These are phyloP conservation scores for Mythimna impura DNA, from an alignment of 2,888 invertebrate species.

Conservation along the genomic window DNA sequence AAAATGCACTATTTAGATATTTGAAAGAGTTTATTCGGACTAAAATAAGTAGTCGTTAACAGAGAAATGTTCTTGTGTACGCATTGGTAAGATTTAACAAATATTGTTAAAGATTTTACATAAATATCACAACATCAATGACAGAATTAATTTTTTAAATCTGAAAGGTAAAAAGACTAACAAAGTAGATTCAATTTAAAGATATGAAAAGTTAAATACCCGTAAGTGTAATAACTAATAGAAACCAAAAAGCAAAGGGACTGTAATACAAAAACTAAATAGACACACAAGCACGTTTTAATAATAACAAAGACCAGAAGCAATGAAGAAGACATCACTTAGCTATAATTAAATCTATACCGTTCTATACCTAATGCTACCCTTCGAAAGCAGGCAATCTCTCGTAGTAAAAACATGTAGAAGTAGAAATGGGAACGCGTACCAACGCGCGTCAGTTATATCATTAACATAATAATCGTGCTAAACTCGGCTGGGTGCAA, in stretches of 20 bases:
- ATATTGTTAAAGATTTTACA: too few relatives aligned
- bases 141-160: too few relatives aligned
- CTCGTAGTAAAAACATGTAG: conserved; percentile 70
- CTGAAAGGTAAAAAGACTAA: too few relatives aligned
- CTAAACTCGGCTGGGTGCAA: conserved; percentile 60
- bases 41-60: neutral
- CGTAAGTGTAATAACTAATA: too few relatives aligned
- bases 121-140: too few relatives aligned
- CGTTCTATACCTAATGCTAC: conserved; percentile 41
- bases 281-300: neutral
- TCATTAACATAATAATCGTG: conserved; percentile 82
- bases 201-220: too few relatives aligned
- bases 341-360: conserved; percentile 13
- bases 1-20: neutral
- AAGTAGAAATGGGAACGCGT: conserved; percentile 80
- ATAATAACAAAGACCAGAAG: neutral
- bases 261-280: neutral
- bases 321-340: neutral
- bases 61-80: too few relatives aligned
- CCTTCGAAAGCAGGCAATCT: conserved; percentile 65
- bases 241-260: too few relatives aligned
- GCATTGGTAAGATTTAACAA: too few relatives aligned
- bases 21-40: neutral
- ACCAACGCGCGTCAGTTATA: conserved; percentile 79
- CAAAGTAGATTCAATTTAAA: too few relatives aligned